These are phyloP conservation scores for Mallotus villosus DNA, from an alignment of 2,797 vertebrate genomes.

Conservation along the genomic window DNA sequence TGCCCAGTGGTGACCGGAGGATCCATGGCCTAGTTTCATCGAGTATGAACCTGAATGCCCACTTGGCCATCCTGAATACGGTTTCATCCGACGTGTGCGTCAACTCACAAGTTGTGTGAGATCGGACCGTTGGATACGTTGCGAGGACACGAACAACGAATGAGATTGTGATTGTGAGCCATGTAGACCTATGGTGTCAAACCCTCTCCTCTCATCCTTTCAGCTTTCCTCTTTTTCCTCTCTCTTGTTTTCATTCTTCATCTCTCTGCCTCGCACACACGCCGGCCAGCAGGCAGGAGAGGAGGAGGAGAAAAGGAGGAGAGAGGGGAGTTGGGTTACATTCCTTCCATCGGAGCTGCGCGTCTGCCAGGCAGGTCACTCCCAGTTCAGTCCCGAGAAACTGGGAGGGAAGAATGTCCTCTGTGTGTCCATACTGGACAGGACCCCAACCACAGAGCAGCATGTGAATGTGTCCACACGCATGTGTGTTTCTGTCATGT, in stretches of 20 bases:
- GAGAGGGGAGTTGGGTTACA: slow-evolving; percentile 71
- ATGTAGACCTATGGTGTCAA: slow-evolving; percentile 8
- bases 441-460: slow-evolving; percentile 45
- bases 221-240: background rate
- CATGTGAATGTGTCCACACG: slow-evolving; percentile 33
- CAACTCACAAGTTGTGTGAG: background rate
- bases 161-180: background rate
- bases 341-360: slow-evolving; percentile 79
- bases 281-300: slow-evolving; percentile 46
- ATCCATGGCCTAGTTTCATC: too few species aligned
- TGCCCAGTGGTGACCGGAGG: too few species aligned
- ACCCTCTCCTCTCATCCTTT: slow-evolving; percentile 17
- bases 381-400: slow-evolving; percentile 78
- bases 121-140: background rate
- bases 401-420: slow-evolving; percentile 70
- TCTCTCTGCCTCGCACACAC: slow-evolving; percentile 28
- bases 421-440: slow-evolving; percentile 64
- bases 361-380: slow-evolving; percentile 79
- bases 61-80: too few species aligned
- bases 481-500: background rate
- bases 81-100: background rate
- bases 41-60: too few species aligned
- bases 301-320: slow-evolving; percentile 26
- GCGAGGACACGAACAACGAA: background rate
- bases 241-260: slow-evolving; percentile 1